A percentile compares a stretch with the other conserved stretches of the same genome.
phyloP scores from a whole-genome alignment of 2,888 invertebrate species.

The Pyrgus malvae region DNA sequence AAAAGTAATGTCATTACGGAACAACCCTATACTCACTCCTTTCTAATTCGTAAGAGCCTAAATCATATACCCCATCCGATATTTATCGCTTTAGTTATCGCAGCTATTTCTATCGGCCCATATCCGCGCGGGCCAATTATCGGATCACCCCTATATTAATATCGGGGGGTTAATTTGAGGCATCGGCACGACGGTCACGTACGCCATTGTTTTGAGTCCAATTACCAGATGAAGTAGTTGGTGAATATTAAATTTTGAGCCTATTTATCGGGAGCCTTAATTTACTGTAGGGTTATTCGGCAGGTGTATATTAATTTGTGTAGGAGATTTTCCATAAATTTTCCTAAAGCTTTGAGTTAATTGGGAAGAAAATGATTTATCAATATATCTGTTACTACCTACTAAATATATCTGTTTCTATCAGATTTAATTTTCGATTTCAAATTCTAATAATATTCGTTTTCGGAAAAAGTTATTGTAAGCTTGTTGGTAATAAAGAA shows the following conservation, averaged over 20 bases:
- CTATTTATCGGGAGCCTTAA: slow-evolving; percentile 18
- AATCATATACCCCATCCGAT: too few relatives aligned
- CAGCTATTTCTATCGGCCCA: slow-evolving; percentile 1
- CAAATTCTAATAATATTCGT: too few relatives aligned
- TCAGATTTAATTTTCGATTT: too few relatives aligned
- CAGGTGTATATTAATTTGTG: slow-evolving; percentile 5
- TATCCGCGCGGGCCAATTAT: slow-evolving; percentile 11
- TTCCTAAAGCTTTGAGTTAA: background rate
- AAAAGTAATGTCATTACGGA: too few relatives aligned
- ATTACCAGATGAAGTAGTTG: slow-evolving; percentile 23
- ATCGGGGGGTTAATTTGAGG: slow-evolving; percentile 18
- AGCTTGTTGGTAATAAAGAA: too few relatives aligned
- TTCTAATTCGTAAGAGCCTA: too few relatives aligned
- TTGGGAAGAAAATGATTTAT: too few relatives aligned
- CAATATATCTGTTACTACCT: too few relatives aligned
- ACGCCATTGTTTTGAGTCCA: slow-evolving; percentile 20
- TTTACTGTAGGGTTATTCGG: slow-evolving; percentile 7
- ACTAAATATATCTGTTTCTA: too few relatives aligned
- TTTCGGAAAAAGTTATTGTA: too few relatives aligned
- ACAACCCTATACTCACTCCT: too few relatives aligned
- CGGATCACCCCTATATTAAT: slow-evolving; percentile 8
- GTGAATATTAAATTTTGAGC: slow-evolving; percentile 23
- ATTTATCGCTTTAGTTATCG: background rate
- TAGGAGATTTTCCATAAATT: background rate
- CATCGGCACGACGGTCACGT: slow-evolving; percentile 18